Conservation (phyloP, 2,888 invertebrate species). For the Dasypogon diadema region DNA sequence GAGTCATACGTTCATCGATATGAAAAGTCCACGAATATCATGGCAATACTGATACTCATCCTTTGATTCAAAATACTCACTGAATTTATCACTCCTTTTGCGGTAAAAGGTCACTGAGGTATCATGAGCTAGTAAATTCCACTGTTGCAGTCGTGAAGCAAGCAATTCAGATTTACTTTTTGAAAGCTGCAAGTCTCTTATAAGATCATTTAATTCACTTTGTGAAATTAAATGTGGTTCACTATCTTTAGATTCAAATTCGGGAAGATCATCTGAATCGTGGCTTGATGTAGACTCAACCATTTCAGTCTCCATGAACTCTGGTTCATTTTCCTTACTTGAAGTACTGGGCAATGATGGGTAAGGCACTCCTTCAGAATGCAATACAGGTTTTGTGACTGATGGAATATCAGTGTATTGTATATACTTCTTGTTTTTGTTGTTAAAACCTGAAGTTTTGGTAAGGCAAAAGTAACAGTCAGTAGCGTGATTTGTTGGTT, state of each 20-base stretch:
- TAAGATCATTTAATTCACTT: constrained; percentile 5
- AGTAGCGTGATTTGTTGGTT: not conserved
- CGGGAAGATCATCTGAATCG: not conserved
- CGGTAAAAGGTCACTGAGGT: too few relatives aligned
- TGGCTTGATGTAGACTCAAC: not conserved
- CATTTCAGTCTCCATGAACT: not conserved
- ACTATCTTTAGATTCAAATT: too few relatives aligned
- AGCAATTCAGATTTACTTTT: not conserved
- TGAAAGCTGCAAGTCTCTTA: not conserved
- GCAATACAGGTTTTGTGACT: not conserved
- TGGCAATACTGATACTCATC: not conserved
- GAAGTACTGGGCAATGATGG: not conserved
- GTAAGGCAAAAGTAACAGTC: not conserved
- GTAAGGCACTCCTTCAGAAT: not conserved
- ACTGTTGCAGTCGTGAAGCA: not conserved
- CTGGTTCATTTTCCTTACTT: too few relatives aligned
- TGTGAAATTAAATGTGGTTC: not conserved
- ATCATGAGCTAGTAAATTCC: too few relatives aligned
- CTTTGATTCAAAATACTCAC: too few relatives aligned
- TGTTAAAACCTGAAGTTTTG: not conserved
- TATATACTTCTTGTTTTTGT: not conserved
- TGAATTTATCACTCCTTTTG: not conserved
- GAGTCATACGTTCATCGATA: constrained; percentile 47
- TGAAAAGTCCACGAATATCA: constrained; percentile 45
- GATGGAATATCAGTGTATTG: not conserved